These are phyloP conservation scores for Linyphia triangularis DNA, from an alignment of 2,888 invertebrate species.

Conservation along the genomic window DNA sequence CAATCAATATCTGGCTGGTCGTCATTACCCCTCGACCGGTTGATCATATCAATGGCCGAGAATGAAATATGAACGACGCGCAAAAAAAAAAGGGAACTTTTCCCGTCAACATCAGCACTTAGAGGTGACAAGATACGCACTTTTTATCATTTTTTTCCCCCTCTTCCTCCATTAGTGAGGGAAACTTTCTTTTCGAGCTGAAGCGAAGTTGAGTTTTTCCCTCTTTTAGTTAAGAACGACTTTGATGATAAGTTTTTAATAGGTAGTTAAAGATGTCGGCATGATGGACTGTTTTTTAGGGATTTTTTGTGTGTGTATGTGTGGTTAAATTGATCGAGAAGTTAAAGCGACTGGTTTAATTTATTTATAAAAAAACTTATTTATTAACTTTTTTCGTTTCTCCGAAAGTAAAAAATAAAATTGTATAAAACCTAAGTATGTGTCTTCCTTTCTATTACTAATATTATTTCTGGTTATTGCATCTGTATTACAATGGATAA, in stretches of 20 bases:
- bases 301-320: not conserved
- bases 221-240: too few species aligned
- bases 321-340: too few species aligned
- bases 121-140: constrained; percentile 60
- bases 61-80: constrained; percentile 38
- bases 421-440: too few species aligned
- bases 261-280: too few species aligned
- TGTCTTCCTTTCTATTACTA: too few species aligned
- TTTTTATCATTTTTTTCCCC: constrained; percentile 9
- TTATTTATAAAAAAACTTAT: too few species aligned
- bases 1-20: constrained; percentile 39
- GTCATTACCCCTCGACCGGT: constrained; percentile 42
- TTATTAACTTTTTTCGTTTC: too few species aligned
- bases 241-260: not conserved
- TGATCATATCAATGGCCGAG: constrained; percentile 48
- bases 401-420: too few species aligned
- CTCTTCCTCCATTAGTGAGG: constrained; percentile 31
- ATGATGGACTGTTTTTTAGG: not conserved
- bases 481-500: too few species aligned
- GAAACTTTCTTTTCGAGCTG: not conserved
- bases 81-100: constrained; percentile 39
- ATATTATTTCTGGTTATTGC: too few species aligned
- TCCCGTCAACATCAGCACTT: constrained; percentile 69
- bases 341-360: too few species aligned
- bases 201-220: not conserved